A percentile compares a stretch with the other conserved stretches of the same genome.
Conservation (phyloP, 2,113 vertebrate species). For the Apteryx mantelli region DNA sequence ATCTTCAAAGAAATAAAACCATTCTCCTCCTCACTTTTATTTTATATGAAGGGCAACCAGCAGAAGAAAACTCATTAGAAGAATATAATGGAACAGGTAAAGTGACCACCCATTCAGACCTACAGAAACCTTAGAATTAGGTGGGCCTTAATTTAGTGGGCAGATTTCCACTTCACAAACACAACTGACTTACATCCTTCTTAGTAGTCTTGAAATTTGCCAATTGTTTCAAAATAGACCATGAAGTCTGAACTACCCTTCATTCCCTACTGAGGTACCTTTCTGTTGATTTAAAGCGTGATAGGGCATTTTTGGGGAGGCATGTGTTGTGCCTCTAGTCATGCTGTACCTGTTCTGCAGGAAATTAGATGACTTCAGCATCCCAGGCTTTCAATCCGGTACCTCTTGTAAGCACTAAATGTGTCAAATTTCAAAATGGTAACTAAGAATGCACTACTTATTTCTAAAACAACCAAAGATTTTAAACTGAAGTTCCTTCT, state of each 20-base stretch:
- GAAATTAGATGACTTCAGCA: not conserved
- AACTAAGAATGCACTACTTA: not conserved
- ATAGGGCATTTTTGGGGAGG: not conserved
- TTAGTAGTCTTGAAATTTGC: conserved; percentile 5
- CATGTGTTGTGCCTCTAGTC: not conserved
- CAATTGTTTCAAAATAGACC: conserved; percentile 58
- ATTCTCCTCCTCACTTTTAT: conserved; percentile 13
- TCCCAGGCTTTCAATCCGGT: not conserved
- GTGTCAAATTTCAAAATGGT: not conserved
- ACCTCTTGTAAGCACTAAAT: not conserved
- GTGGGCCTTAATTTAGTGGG: not conserved
- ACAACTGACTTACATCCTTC: not conserved
- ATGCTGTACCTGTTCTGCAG: not conserved
- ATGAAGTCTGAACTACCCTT: conserved; percentile 68
- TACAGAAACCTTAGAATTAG: not conserved
- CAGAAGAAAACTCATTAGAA: conserved; percentile 25
- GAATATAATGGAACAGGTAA: not conserved
- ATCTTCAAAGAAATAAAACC: conserved; percentile 37
- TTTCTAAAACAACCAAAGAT: not conserved
- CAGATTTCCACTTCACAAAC: not conserved
- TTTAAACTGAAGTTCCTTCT: not conserved
- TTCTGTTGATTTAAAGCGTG: not conserved
- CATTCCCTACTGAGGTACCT: conserved; percentile 31
- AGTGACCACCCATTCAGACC: not conserved
- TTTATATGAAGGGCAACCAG: conserved; percentile 26